Conservation (phyloP, 1,140 invertebrate genomes). For the Bombyx mori region ASM3026992v2 NC_085109.1:5362001-5362500, state of each 20-base stretch:
- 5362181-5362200: slow-evolving; percentile 39
- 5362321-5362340: no score
- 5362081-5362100: slow-evolving; percentile 35
- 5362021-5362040: slow-evolving; percentile 13
- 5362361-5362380: no score
- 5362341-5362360: no score
- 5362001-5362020: slow-evolving; percentile 1
- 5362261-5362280: slow-evolving; percentile 4
- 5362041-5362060: slow-evolving; percentile 24
- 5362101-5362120: slow-evolving; percentile 43
- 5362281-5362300: no score
- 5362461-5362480: no score
- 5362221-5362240: slow-evolving; percentile 39
- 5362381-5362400: no score
- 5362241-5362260: slow-evolving; percentile 12
- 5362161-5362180: slow-evolving; percentile 16
- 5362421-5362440: no score
- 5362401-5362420: no score
- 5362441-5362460: no score
- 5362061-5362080: slow-evolving; percentile 15
- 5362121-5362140: slow-evolving; percentile 37
- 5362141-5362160: slow-evolving; percentile 17
- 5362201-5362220: slow-evolving; percentile 32
- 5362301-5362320: no score
- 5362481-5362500: no score